Evolutionary conservation across 2,888 invertebrate genomes (phyloP).

Genomic region (Synanthedon andrenaeformis): DNA sequence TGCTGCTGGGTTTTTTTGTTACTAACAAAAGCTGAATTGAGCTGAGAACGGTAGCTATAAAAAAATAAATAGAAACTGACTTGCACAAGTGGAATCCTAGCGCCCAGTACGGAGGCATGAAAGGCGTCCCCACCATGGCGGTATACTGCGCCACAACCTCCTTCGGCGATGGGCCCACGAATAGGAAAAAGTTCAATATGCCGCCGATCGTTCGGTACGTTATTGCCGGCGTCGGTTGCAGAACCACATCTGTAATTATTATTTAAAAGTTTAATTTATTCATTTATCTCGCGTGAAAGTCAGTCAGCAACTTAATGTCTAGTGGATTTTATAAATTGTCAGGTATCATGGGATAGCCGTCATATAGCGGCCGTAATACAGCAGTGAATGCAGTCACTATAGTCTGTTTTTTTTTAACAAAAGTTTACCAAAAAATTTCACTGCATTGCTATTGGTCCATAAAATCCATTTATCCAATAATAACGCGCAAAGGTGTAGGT

Average conservation of each 20-base stretch:
- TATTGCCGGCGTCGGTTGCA: slow-evolving; percentile 84
- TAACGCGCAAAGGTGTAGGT: too few relatives aligned
- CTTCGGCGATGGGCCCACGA: slow-evolving; percentile 80
- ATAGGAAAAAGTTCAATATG: slow-evolving; percentile 81
- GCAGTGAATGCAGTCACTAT: too few relatives aligned
- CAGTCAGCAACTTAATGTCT: not conserved
- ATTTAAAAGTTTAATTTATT: not conserved
- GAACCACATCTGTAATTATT: slow-evolving; percentile 73
- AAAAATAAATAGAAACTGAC: slow-evolving; percentile 24
- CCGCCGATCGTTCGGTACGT: slow-evolving; percentile 88
- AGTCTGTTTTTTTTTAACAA: too few relatives aligned
- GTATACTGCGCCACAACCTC: slow-evolving; percentile 78
- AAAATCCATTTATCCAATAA: too few relatives aligned
- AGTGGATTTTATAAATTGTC: not conserved
- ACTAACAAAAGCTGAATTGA: too few relatives aligned
- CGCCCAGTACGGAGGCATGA: slow-evolving; percentile 89
- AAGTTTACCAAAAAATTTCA: too few relatives aligned
- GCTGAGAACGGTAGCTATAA: too few relatives aligned
- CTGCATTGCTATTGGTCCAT: too few relatives aligned
- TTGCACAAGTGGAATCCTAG: slow-evolving; percentile 90
- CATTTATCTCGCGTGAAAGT: too few relatives aligned
- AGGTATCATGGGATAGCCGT: too few relatives aligned
- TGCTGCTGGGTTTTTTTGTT: too few relatives aligned
- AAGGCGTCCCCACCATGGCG: slow-evolving; percentile 78
- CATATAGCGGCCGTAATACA: too few relatives aligned